phyloP scores from a whole-genome alignment of 2,113 vertebrate species.

The Australoheros scitulus region DNA sequence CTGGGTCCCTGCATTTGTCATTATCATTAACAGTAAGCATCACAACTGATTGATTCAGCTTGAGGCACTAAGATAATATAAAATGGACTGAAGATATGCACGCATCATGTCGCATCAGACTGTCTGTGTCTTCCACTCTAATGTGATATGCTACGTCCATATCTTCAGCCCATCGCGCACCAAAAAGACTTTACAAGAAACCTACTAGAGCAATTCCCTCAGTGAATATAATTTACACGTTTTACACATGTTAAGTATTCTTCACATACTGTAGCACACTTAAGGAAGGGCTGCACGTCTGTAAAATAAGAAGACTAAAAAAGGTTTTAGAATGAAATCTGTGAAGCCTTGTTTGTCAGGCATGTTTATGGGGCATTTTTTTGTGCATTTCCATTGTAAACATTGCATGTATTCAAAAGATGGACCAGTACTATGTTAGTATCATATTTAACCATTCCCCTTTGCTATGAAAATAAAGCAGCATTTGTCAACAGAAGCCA shows the following conservation, averaged over 20 bases:
- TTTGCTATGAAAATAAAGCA: background rate
- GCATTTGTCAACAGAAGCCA: background rate
- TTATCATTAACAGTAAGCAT: background rate
- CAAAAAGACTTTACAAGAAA: background rate
- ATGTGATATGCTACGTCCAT: background rate
- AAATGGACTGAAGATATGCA: background rate
- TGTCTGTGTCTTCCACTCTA: background rate
- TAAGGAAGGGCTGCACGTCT: background rate
- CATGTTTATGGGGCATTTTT: rapidly evolving
- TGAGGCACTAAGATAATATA: background rate
- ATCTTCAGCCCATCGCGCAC: background rate
- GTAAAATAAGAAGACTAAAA: background rate
- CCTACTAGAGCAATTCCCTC: background rate
- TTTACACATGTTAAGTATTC: background rate
- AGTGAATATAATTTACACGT: background rate
- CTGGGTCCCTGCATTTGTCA: background rate
- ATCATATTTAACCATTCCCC: background rate
- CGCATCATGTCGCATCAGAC: background rate
- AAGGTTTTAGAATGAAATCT: background rate
- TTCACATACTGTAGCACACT: background rate
- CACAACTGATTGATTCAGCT: background rate
- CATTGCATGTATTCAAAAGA: background rate
- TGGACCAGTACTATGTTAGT: background rate
- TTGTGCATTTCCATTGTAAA: background rate
- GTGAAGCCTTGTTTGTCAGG: background rate